Evolutionary conservation across 2,797 vertebrate species (phyloP), one percentile per base, ranked within the genome.

Genomic region (Etheostoma perlongum): DNA sequence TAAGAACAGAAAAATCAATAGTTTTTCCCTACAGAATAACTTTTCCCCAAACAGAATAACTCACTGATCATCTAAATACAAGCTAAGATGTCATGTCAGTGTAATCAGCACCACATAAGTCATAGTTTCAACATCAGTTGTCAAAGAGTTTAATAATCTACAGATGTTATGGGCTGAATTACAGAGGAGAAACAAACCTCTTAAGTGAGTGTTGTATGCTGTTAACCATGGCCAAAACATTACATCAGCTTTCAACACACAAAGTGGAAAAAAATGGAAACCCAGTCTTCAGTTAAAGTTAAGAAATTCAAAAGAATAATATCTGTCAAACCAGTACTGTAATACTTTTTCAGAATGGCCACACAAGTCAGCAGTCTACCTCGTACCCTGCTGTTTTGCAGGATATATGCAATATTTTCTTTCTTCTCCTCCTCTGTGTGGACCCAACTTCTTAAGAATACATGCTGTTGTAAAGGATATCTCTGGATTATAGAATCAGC

Each of bases 401-500:
- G 84, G 82, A 90, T 87, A 89, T 90, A 87, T 89, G 84, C 86
- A 88, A 89, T 89, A 90, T 91, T 91, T 92, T 88, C 85, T 79
- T 89, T 90, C 80, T 91, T 88, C 83, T 85, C 83, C 76, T 87
- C 88, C 91, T 87, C 91, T 81, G 83, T 83, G 73, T 90, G 86
- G 93, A 94, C 88, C 86, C 91, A 93, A 94, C 94, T 94, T 93
- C 88, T 93, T 91, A 93, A 94, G 91, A 95, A 94, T 91, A 90
- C 92, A 92, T 83, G 89, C 91, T 91, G 88, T 91, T 95, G 91
- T 93, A 93, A 95, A 95, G 94, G 93, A 95, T 93, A 95, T 94
- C 90, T 93, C 83, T 81, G 94, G 95, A 96, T 96, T 95, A 96
- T 91, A 88, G 94, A 93, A 91, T 94, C 92, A 92, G 91, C 95